These are phyloP conservation scores for Benitochromis conjunctus DNA, from an alignment of 2,113 vertebrate species.

Conservation along the genomic window DNA sequence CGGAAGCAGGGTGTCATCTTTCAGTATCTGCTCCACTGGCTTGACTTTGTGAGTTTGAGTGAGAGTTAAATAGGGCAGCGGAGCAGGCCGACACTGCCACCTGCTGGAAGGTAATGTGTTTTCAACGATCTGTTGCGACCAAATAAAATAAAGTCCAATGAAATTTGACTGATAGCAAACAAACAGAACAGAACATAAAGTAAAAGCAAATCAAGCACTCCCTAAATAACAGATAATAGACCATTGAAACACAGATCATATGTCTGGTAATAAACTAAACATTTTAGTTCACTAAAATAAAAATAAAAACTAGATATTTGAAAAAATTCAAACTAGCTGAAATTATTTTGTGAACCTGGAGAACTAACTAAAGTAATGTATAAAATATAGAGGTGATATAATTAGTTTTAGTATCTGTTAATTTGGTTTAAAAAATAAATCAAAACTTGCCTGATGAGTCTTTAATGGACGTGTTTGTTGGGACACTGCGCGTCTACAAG, in stretches of 20 bases:
- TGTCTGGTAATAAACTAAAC: too few species aligned
- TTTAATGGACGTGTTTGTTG: too few species aligned
- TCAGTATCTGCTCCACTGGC: background rate
- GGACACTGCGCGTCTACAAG: too few species aligned
- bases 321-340: too few species aligned
- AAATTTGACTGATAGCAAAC: background rate
- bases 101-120: slow-evolving; percentile 11
- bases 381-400: too few species aligned
- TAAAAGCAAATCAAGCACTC: background rate
- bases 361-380: too few species aligned
- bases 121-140: background rate
- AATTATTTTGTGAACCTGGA: too few species aligned
- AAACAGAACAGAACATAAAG: background rate
- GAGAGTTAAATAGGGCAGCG: background rate
- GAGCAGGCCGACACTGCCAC: background rate
- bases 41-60: background rate
- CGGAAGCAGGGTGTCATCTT: background rate
- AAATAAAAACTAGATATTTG: too few species aligned
- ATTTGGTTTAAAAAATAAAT: too few species aligned
- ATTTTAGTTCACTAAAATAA: too few species aligned
- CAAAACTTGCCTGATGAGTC: too few species aligned
- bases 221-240: background rate
- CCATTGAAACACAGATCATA: background rate
- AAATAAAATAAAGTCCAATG: background rate
- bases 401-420: too few species aligned